Percentiles rank a stretch among this genome's conserved stretches.
These are phyloP conservation scores for Axea sp. DNA, from an alignment of 2,888 invertebrate species.

Conservation along the genomic window DNA sequence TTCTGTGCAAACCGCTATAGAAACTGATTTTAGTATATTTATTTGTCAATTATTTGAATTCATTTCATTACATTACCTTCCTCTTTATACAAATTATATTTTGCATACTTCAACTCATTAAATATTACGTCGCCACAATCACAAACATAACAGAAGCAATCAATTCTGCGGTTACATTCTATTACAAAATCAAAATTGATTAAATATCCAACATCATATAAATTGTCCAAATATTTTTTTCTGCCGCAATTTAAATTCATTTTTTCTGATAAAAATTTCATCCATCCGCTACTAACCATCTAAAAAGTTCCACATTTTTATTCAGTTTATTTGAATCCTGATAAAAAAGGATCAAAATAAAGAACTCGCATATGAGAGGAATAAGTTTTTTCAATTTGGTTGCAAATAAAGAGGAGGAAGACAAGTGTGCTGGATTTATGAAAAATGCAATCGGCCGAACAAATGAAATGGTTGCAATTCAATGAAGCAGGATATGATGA, in stretches of 20 bases:
- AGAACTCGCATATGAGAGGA: conserved; percentile 6
- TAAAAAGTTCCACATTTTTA: conserved; percentile 10
- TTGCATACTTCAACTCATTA: too few relatives aligned
- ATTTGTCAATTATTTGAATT: too few relatives aligned
- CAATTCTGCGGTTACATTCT: too few relatives aligned
- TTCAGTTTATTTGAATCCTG: conserved; percentile 19
- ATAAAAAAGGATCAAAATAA: not conserved
- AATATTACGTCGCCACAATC: too few relatives aligned
- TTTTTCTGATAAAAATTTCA: conserved; percentile 12
- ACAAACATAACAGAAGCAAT: too few relatives aligned
- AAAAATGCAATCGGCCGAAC: conserved; percentile 51
- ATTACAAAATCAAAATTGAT: too few relatives aligned
- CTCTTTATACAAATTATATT: too few relatives aligned
- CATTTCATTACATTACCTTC: too few relatives aligned
- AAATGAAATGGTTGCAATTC: conserved; percentile 49
- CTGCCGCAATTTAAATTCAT: not conserved
- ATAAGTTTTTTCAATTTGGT: conserved; percentile 42
- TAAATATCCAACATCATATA: too few relatives aligned
- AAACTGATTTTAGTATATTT: too few relatives aligned
- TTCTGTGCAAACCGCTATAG: too few relatives aligned
- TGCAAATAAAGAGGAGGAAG: conserved; percentile 29
- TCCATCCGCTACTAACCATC: not conserved
- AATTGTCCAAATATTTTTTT: not conserved
- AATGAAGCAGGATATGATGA: conserved; percentile 41
- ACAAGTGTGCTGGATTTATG: conserved; percentile 44